phyloP scores from a whole-genome alignment of 2,113 vertebrate genomes.

The Ictidomys tridecemlineatus region DNA sequence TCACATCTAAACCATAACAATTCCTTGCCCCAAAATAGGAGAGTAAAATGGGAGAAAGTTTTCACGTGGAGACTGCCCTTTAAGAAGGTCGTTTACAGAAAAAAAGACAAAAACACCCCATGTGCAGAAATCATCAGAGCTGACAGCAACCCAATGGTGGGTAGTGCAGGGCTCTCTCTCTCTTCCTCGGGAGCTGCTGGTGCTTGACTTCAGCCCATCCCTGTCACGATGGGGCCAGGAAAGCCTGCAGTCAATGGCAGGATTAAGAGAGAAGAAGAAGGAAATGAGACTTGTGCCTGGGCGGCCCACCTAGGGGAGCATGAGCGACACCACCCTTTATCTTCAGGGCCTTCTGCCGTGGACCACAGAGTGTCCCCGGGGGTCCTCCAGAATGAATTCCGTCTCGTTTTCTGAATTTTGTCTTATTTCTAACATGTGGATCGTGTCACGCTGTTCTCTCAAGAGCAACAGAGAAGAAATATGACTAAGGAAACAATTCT shows the following conservation, averaged over 20 bases:
- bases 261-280: background rate
- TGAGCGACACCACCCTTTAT: background rate
- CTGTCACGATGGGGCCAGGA: rapidly evolving
- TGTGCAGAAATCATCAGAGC: background rate
- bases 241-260: background rate
- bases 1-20: too few species aligned
- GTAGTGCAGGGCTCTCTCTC: background rate
- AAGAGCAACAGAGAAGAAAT: background rate
- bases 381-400: background rate
- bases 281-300: background rate
- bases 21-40: background rate
- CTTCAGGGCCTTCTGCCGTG: background rate
- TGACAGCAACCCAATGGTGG: too few species aligned
- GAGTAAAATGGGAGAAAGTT: background rate
- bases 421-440: background rate
- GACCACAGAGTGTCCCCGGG: background rate
- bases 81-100: background rate
- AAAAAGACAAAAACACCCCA: background rate
- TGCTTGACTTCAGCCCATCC: too few species aligned
- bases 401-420: background rate
- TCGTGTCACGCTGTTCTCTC: background rate
- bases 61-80: background rate
- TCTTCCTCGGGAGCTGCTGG: background rate
- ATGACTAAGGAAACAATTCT: background rate
- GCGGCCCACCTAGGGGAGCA: background rate